A percentile compares a stretch with the other conserved stretches of the same genome.
Evolutionary conservation across 1,140 invertebrate genomes (phyloP).

Genomic region (Scaptodrosophila lebanonensis): DNA sequence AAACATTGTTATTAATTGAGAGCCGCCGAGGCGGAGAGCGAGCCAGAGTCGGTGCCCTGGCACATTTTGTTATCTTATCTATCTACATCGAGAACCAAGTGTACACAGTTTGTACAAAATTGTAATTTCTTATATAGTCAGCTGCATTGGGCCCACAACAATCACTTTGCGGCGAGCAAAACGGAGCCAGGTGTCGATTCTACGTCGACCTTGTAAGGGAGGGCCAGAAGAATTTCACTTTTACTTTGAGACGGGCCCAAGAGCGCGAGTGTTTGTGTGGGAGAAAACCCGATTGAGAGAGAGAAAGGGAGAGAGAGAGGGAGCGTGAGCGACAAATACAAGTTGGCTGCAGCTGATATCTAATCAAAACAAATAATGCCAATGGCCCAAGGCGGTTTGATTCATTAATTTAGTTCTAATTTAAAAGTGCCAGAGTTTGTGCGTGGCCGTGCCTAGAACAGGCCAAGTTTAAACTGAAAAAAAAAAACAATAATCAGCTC

Average conservation of each 20-base stretch:
- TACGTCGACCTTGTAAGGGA: too few species aligned
- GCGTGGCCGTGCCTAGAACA: too few species aligned
- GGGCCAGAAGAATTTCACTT: conserved; percentile 61
- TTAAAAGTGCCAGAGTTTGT: conserved; percentile 1
- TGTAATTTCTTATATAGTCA: neutral
- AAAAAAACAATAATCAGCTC: neutral
- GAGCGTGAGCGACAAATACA: conserved; percentile 5
- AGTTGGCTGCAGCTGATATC: conserved; percentile 37
- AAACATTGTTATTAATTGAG: too few species aligned
- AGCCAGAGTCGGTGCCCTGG: neutral
- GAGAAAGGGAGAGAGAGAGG: neutral
- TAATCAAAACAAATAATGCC: conserved; percentile 71
- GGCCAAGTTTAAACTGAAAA: too few species aligned
- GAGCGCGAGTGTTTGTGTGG: neutral
- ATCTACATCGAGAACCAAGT: too few species aligned
- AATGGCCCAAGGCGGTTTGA: conserved; percentile 46
- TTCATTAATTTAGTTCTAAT: conserved; percentile 54
- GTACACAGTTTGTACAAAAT: too few species aligned
- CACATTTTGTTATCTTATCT: conserved; percentile 35
- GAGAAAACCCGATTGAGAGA: neutral
- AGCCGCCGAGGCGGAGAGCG: too few species aligned
- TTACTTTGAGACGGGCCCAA: conserved; percentile 16
- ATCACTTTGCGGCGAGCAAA: neutral
- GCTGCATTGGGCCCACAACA: conserved; percentile 8
- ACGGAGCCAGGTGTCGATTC: conserved; percentile 8